These are phyloP conservation scores for Alligator sinensis DNA, from an alignment of 2,113 vertebrate genomes.

Conservation along the genomic window DNA sequence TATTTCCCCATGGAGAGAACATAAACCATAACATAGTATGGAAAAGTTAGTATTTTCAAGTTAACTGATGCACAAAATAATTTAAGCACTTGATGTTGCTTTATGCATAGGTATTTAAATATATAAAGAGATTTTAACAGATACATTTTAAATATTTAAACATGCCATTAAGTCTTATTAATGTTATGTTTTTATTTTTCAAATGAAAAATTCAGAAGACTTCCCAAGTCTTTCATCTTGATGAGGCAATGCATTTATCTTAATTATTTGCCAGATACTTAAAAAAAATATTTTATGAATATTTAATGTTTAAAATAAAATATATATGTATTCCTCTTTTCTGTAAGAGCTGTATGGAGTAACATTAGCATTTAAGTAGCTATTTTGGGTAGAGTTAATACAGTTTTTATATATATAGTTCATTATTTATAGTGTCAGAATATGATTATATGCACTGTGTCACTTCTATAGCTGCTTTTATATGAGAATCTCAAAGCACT, in stretches of 20 bases:
- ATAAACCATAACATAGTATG: not conserved
- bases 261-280: not conserved
- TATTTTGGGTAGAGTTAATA: not conserved
- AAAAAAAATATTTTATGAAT: slow-evolving; percentile 25
- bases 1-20: not conserved
- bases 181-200: slow-evolving; percentile 8
- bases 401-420: not conserved
- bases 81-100: not conserved
- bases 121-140: not conserved
- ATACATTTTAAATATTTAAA: slow-evolving; percentile 34
- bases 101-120: not conserved
- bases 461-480: not conserved
- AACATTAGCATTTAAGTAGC: not conserved
- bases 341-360: not conserved
- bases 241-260: slow-evolving; percentile 11
- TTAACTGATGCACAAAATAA: not conserved
- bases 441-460: not conserved
- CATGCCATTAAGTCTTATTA: slow-evolving; percentile 22
- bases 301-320: slow-evolving; percentile 21
- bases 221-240: not conserved
- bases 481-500: not conserved
- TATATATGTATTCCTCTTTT: not conserved
- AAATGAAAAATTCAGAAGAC: not conserved
- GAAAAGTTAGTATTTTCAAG: not conserved
- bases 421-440: not conserved